Evolutionary conservation across 2,113 vertebrate species (phyloP), one percentile per base, ranked within the genome.

Genomic region (Calonectris borealis): DNA sequence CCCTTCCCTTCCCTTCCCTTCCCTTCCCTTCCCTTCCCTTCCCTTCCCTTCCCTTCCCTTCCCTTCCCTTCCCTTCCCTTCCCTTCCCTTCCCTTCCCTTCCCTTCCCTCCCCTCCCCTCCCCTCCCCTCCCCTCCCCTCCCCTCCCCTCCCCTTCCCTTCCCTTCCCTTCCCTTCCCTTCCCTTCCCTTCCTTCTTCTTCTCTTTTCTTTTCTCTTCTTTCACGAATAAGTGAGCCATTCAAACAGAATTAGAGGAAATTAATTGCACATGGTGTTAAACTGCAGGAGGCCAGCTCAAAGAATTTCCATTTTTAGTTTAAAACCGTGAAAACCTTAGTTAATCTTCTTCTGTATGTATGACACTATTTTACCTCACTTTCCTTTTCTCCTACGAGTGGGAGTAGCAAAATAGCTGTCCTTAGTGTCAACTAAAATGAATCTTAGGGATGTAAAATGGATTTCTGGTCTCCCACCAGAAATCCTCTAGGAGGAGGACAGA

Each of bases 241-340:
- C 44, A 42, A 83, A 66, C 16, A 84, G 55, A 91, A 94, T 88
- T 86, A 84, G 44, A 88, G 86, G 22, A 78, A 95, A 94, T 91
- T 83, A 88, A 86, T 62, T 88, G 55, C 93, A 95, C 34, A 48
- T 87, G 69, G 65, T 84, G 26, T 78, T 89, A 89, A 95, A 82
- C 65, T 82, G 60, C 76, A 91, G 60, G 60, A 81, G 16, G 57
- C 6, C 38, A 82, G 26, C 60, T 71, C 72, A 94, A 48, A 87
- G 29, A 91, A 84, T 66, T 84, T 96, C 51, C 73, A 84, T 62
- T 92, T 86, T 82, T 52, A 58, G 18, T 86, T 89, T 65, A 16
- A 84, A 80, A 1, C 13, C 17, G 4, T 21, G 21, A 81, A 69
- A 88, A 49, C 4, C 17, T 48, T 21, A 60, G 19, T 25, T 92